Base-by-base conservation (phyloP, 2,888 invertebrate species). In the Catocala nupta region DNA sequence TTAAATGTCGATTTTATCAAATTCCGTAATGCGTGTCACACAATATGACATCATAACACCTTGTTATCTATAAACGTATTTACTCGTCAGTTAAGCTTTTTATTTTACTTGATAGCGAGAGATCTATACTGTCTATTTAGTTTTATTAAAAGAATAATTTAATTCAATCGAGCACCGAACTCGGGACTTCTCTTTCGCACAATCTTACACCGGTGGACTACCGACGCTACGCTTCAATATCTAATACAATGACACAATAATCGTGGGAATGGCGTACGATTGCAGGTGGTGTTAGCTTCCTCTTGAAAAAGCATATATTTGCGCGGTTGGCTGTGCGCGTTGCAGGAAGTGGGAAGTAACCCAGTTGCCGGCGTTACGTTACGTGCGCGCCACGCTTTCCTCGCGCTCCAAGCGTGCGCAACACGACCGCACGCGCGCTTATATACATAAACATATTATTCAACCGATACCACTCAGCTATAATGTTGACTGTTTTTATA, bases 311-410 rank as follows among this genome's bases (percentile, higher is more conserved):
- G 48, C 42, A 62, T 64, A 68, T 42, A 13, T 48, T n/a, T 39
- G 13, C 45, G 60, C 55, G 60, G 54, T 66, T 70, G 51, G 67
- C 64, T 67, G 66, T 51, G 60, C 36, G 62, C 59, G 73, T 69
- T 66, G 69, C 74, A 87, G 92, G 93, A 93, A 93, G 85, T 79
- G 87, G 92, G 92, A 93, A 92, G 86, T 91, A 88, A 88, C 89
- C 90, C 72, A 91, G 80, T 88, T 85, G 86, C 70, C 74, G 75
- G 71, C 65, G 83, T 91, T 85, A 88, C 88, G 88, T 87, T 80
- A 81, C 85, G 63, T 69, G 63, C 65, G 63, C 77, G 79, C 83
- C 81, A 84, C 90, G 88, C 88, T 86, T 87, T 86, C 85, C 82
- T 81, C 78, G 81, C 79, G 59, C 43, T 42, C 55, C 64, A 55